A percentile compares a stretch with the other conserved stretches of the same genome.
phyloP scores from a whole-genome alignment of 2,797 vertebrate genomes.

The Naso thynnoides region DNA sequence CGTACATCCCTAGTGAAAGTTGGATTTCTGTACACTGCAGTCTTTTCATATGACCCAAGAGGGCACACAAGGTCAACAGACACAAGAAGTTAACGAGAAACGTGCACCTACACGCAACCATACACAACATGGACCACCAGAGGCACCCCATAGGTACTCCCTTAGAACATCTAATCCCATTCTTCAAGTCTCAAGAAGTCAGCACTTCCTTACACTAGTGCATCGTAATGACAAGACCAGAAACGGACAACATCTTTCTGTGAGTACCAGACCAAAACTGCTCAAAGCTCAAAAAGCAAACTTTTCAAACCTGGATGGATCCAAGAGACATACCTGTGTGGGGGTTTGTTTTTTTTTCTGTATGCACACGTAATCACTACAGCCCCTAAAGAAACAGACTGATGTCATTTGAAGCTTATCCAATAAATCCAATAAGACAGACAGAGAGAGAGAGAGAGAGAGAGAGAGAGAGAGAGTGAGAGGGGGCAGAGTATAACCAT shows the following conservation, averaged over 20 bases:
- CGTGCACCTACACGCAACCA: background rate
- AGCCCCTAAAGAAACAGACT: background rate
- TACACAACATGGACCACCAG: background rate
- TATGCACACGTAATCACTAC: background rate
- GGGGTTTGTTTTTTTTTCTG: too few relatives aligned
- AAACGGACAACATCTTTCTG: too few relatives aligned
- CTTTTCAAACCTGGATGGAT: background rate
- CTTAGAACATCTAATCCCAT: background rate
- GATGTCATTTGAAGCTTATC: constrained; percentile 29
- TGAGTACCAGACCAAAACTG: background rate
- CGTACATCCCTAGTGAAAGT: background rate
- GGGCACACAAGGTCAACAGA: background rate
- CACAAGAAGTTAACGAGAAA: background rate
- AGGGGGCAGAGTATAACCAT: constrained; percentile 14
- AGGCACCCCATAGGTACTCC: background rate
- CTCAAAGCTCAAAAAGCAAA: background rate
- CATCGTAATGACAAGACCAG: background rate
- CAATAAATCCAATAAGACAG: constrained; percentile 10
- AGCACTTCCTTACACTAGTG: background rate
- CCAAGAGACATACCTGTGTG: background rate
- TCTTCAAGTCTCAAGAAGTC: background rate
- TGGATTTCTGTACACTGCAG: constrained; percentile 3
- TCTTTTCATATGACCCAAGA: background rate
- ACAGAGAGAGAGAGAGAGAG: too few relatives aligned
- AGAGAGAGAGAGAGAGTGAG: too few relatives aligned